phyloP scores from a whole-genome alignment of 2,888 invertebrate genomes.

The Lithosia quadra region DNA sequence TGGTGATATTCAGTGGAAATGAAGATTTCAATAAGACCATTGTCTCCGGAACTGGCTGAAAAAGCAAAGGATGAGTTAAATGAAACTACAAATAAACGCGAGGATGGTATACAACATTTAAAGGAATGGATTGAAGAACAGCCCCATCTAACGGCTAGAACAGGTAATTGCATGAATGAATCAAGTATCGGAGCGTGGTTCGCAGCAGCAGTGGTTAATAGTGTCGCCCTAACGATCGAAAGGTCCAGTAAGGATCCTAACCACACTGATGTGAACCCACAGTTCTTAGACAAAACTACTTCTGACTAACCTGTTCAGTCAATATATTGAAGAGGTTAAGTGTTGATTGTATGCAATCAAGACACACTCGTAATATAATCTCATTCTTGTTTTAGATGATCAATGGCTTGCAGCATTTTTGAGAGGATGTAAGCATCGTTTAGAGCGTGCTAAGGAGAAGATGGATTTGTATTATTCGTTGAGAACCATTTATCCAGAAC shows the following conservation, averaged over 20 bases:
- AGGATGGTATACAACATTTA: slow-evolving; percentile 78
- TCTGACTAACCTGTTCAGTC: too few relatives aligned
- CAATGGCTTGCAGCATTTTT: slow-evolving; percentile 9
- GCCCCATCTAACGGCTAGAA: slow-evolving; percentile 80
- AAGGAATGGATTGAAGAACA: slow-evolving; percentile 86
- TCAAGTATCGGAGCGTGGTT: too few relatives aligned
- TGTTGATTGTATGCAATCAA: too few relatives aligned
- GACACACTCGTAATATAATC: too few relatives aligned
- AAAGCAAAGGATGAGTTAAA: slow-evolving; percentile 82
- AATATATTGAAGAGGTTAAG: too few relatives aligned
- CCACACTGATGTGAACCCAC: too few relatives aligned
- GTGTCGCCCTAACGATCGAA: too few relatives aligned
- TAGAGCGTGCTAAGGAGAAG: slow-evolving; percentile 3
- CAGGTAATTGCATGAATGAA: slow-evolving; percentile 62
- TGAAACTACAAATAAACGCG: slow-evolving; percentile 80
- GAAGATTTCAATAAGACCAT: slow-evolving; percentile 5
- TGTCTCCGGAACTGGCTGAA: slow-evolving; percentile 59
- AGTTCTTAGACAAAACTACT: too few relatives aligned
- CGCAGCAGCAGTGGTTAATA: too few relatives aligned
- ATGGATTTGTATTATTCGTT: slow-evolving; percentile 9
- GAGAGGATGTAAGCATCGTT: slow-evolving; percentile 5
- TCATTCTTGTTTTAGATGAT: slow-evolving; percentile 5
- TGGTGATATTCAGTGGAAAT: background rate
- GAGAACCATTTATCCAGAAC: slow-evolving; percentile 6
- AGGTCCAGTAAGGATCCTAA: too few relatives aligned